These are phyloP conservation scores for Aphis craccivora DNA, from an alignment of 1,140 invertebrate genomes.

Conservation along the genomic window DNA sequence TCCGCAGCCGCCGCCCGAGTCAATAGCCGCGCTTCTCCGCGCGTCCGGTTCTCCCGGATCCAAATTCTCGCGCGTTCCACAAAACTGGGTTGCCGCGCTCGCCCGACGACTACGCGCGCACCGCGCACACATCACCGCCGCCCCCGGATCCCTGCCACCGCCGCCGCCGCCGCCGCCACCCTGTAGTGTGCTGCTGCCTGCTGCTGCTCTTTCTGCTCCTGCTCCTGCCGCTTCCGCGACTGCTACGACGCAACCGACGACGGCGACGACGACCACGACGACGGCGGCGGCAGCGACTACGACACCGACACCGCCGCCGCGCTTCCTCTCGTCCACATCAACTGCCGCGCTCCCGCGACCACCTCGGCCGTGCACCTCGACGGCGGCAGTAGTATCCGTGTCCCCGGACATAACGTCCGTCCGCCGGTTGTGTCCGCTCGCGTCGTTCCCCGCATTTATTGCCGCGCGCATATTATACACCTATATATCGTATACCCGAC, in stretches of 20 bases:
- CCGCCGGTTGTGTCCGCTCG: constrained; percentile 23
- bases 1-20: background rate
- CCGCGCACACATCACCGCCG: background rate
- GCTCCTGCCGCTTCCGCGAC: background rate
- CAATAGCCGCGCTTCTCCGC: constrained; percentile 29
- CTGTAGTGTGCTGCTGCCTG: background rate
- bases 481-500: background rate
- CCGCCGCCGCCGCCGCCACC: background rate
- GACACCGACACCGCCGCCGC: background rate
- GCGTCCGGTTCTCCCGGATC: background rate
- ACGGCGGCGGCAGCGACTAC: background rate
- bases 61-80: background rate
- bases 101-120: background rate
- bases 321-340: background rate
- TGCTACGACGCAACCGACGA: background rate
- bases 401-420: constrained; percentile 24
- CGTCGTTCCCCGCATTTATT: background rate
- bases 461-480: background rate
- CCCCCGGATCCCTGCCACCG: background rate
- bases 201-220: background rate
- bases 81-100: constrained; percentile 28
- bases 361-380: background rate
- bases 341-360: background rate
- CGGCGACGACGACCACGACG: background rate
- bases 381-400: constrained; percentile 7